Percentiles rank a stretch among this genome's conserved stretches.
Conservation (phyloP, 2,797 vertebrate genomes). For the Eidolon dupreanum region DNA sequence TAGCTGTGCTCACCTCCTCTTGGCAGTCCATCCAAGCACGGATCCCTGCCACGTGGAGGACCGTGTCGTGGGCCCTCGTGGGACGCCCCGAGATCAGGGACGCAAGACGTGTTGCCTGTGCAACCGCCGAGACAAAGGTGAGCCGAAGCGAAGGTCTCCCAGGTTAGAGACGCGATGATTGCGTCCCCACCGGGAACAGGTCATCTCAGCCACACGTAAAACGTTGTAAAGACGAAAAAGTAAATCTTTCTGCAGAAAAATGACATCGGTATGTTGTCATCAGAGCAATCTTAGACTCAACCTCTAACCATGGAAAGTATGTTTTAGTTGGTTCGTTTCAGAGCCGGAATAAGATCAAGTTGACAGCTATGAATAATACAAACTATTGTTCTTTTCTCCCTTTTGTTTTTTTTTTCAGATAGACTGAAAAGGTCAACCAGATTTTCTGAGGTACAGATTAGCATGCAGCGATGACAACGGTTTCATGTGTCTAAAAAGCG, state of each 20-base stretch:
- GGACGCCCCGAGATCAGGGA: rapidly evolving
- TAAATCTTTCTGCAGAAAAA: background rate
- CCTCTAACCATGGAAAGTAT: background rate
- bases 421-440: background rate
- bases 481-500: background rate
- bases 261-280: background rate
- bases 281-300: background rate
- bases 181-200: background rate
- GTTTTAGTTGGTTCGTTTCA: background rate
- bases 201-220: rapidly evolving
- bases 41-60: background rate
- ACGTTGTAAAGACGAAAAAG: background rate
- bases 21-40: background rate
- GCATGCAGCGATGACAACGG: background rate
- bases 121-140: background rate
- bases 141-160: background rate
- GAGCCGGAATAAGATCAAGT: background rate
- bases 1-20: background rate
- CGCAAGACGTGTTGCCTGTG: too few relatives aligned
- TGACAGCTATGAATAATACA: conserved; percentile 23
- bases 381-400: background rate
- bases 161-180: background rate
- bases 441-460: background rate
- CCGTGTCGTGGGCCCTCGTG: rapidly evolving
- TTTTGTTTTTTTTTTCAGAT: background rate